Base-by-base conservation (phyloP, 2,113 vertebrate species). In the Campylorhamphus procurvoides region DNA sequence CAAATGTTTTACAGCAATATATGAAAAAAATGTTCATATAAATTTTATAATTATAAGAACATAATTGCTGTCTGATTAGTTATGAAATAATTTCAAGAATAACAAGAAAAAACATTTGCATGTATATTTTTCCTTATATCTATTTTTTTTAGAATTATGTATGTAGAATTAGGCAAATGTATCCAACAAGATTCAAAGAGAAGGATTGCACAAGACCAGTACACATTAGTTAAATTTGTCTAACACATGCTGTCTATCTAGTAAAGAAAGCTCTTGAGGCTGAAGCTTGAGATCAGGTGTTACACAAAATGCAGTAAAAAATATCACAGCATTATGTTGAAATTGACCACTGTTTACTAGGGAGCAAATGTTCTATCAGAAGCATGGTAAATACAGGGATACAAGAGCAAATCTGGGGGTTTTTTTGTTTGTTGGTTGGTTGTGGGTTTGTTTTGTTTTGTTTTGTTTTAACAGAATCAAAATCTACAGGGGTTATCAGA, bases 141-240 rank as follows among this genome's bases (percentile, higher is more conserved):
- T 58, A 35, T 50, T 49, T 28, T 44, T 9, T 72, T 72, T 49
- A 53, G 6, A 84, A 58, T 29, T 80, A 5, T 22, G 0, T 25
- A 6, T 52, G 19, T 47, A 17, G 18, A 92, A 53, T 53, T n/a
- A 72, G 33, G 37, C 2, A 50, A 67, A 72, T 6, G 10, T 10
- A 46, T 40, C 18, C 39, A 37, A 11, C 12, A 37, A 14, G 7
- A 53, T 80, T 84, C 20, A 18, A n/a, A 71, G 4, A n/a, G 25
- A 79, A 60, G 31, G 12, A 58, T 14, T 67, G 24, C 17, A 56
- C 14, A 74, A 35, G 25, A 18, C 8, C 42, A n/a, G 29, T 20
- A 16, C 2, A n/a, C 0, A 1, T 23, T 46, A 31, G 1, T 23
- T 50, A 31, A 29, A 42, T 50, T 66, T 72, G 3, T 47, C 42